Conservation (phyloP, 2,888 invertebrate species). For the Amblyjoppa fuscipennis region DNA sequence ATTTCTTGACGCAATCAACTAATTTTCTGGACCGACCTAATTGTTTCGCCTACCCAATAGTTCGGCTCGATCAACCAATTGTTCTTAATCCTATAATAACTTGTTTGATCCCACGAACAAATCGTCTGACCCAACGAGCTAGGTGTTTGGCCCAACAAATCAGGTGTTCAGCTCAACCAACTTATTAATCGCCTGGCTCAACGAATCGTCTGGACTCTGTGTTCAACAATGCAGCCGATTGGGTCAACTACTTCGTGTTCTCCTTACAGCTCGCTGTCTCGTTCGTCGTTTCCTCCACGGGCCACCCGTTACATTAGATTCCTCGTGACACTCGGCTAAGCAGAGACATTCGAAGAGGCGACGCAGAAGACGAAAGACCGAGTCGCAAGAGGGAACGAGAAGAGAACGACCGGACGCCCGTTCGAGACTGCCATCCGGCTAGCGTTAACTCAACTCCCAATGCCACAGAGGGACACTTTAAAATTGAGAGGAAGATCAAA, state of each 20-base stretch:
- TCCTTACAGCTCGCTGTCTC: background rate
- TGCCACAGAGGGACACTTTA: slow-evolving; percentile 20
- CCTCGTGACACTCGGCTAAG: slow-evolving; percentile 62
- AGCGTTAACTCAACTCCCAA: slow-evolving; percentile 57
- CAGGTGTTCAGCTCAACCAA: background rate
- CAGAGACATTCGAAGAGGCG: slow-evolving; percentile 33
- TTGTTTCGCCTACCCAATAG: too few relatives aligned
- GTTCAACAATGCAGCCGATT: background rate
- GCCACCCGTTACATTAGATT: slow-evolving; percentile 72
- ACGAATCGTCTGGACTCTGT: background rate
- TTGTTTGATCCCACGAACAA: too few relatives aligned
- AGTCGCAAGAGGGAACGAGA: slow-evolving; percentile 64
- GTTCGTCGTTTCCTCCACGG: slow-evolving; percentile 64
- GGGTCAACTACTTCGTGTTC: background rate
- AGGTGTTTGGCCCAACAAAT: background rate
- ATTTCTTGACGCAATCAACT: too few relatives aligned
- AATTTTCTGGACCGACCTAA: too few relatives aligned
- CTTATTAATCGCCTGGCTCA: background rate
- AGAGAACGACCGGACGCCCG: slow-evolving; percentile 56
- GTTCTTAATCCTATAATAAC: too few relatives aligned
- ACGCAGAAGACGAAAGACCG: slow-evolving; percentile 55
- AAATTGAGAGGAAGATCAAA: slow-evolving; percentile 41
- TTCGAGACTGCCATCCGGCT: slow-evolving; percentile 62
- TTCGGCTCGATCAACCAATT: too few relatives aligned
- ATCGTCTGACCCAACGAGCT: background rate